Evolutionary conservation across 2,113 vertebrate species (phyloP), one percentile per base, ranked within the genome.

Genomic region (Scomber colias): DNA sequence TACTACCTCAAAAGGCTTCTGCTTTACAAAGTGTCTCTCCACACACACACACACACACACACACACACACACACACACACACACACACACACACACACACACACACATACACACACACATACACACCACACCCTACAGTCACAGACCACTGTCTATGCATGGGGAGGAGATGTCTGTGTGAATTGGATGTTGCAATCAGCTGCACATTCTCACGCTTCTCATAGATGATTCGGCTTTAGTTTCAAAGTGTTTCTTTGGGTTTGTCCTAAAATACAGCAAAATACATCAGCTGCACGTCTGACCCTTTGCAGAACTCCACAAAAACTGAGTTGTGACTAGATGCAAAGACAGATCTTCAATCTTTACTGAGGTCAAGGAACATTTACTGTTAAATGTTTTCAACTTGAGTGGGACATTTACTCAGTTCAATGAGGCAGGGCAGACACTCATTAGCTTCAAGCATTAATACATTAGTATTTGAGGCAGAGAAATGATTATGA

Each of bases 81-180:
- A 27, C 24, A 27, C 24, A 27, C 24, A 27, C 24, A 27, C 24
- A 27, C 24, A 27, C 24, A 27, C 24, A 27, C 24, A 27, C 24
- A 27, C 1, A 27, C 24, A 27, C 24, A 27, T 3, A 27, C 24
- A 27, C 24, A 27, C 24, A 27, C 63, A 62, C 70, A 69, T 57
- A 56, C 11, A n/a, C 72, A 84, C 83, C 87, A 77, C 86, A 79
- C 76, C 88, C 81, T 77, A 1, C 60, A 78, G 17, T 84, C 53
- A 76, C 84, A 79, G 56, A 48, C 83, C 56, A 53, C 76, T 79
- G 56, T 75, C 40, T 84, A 49, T 24, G 15, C 21, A 21, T 53
- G 21, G 27, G 40, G 19, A 67, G 67, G 17, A 12, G 27, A 48
- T 44, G 57, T 63, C 69, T 79, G 60, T 84, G 77, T 67, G 71